These are phyloP conservation scores for Rhagonycha lutea DNA, from an alignment of 2,888 invertebrate genomes.

Conservation along the genomic window DNA sequence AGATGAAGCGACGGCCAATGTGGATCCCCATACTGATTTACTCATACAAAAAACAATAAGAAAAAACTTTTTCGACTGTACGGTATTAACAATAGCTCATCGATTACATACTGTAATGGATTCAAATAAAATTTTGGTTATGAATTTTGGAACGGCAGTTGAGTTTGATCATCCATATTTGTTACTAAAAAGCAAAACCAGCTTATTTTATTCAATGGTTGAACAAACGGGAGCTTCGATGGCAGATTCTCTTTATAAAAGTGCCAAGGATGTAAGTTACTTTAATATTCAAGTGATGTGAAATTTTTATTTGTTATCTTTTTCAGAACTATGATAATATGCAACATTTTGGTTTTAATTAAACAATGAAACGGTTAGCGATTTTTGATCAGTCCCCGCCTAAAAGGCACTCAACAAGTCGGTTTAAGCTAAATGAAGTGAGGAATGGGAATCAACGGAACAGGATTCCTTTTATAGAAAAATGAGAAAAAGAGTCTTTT, in stretches of 20 bases:
- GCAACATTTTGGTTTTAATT: background rate
- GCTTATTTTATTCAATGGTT: conserved; percentile 65
- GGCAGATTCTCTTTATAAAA: background rate
- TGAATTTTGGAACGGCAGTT: conserved; percentile 72
- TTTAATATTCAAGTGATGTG: background rate
- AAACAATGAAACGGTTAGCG: background rate
- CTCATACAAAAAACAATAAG: conserved; percentile 75
- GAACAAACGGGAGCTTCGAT: conserved; percentile 63
- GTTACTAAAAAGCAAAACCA: conserved; percentile 60
- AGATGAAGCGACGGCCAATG: conserved; percentile 78
- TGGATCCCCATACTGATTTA: conserved; percentile 73
- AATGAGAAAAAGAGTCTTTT: too few relatives aligned
- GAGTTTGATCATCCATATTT: conserved; percentile 76
- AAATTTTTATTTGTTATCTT: background rate
- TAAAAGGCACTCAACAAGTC: too few relatives aligned
- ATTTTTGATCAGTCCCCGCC: too few relatives aligned
- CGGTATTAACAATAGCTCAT: conserved; percentile 80
- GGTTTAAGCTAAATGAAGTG: too few relatives aligned
- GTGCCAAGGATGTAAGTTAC: background rate
- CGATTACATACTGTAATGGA: conserved; percentile 82
- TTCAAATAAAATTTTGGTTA: conserved; percentile 74
- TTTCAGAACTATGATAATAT: background rate
- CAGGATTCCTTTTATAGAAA: too few relatives aligned
- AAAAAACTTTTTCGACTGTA: conserved; percentile 71
- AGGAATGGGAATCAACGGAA: too few relatives aligned